Conservation (phyloP, 2,888 invertebrate genomes). For the Linnaemya tessellans region DNA sequence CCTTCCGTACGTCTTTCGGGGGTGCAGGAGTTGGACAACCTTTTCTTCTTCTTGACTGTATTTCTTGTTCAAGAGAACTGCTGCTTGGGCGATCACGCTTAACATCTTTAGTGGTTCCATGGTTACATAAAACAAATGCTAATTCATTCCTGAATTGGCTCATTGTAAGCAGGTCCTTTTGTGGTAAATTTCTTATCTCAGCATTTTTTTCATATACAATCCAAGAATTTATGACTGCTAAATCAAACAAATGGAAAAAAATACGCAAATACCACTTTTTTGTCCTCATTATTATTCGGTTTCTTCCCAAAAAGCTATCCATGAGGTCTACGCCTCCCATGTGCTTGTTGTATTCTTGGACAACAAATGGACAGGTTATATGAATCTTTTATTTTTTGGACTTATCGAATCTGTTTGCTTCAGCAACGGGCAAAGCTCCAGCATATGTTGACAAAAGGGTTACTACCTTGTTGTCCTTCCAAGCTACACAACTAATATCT, state of each 20-base stretch:
- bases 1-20: conserved; percentile 46
- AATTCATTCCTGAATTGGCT: conserved; percentile 54
- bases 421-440: conserved; percentile 31
- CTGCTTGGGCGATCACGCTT: conserved; percentile 28
- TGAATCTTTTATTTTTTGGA: conserved; percentile 34
- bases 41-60: conserved; percentile 43
- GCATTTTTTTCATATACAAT: conserved; percentile 54
- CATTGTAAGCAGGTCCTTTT: conserved; percentile 45
- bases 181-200: conserved; percentile 1
- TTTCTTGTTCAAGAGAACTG: conserved; percentile 24
- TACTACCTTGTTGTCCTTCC: conserved; percentile 38
- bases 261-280: conserved; percentile 43
- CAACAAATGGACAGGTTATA: conserved; percentile 29
- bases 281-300: conserved; percentile 42
- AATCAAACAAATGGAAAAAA: conserved; percentile 52
- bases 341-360: conserved; percentile 27
- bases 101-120: conserved; percentile 17
- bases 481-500: conserved; percentile 41
- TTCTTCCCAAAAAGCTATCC: conserved; percentile 44
- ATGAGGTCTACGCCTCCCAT: conserved; percentile 34
- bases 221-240: conserved; percentile 41
- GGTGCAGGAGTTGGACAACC: conserved; percentile 40
- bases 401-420: conserved; percentile 42
- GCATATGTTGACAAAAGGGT: conserved; percentile 42
- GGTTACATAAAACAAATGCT: conserved; percentile 42